These are phyloP conservation scores for Gymnocephalus cernua DNA, from an alignment of 2,113 vertebrate genomes.

Conservation along the genomic window DNA sequence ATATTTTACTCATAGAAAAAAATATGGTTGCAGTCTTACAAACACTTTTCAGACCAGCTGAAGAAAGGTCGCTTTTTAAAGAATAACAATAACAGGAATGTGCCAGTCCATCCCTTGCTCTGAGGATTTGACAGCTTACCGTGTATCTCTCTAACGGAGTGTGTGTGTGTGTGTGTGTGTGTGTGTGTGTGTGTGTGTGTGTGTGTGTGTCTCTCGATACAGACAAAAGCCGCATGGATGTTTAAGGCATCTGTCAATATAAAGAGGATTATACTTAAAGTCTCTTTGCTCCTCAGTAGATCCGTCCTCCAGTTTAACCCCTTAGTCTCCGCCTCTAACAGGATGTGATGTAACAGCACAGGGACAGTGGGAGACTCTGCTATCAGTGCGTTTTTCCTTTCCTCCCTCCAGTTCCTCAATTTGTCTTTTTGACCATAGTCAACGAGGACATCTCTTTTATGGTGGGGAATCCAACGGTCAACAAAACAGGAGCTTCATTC, in stretches of 20 bases:
- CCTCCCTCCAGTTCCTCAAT: background rate
- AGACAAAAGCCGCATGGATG: constrained; percentile 61
- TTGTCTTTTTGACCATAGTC: constrained; percentile 20
- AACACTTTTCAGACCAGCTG: constrained; percentile 79
- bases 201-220: constrained; percentile 34
- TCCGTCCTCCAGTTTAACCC: constrained; percentile 45
- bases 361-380: constrained; percentile 19
- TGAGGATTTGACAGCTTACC: constrained; percentile 30
- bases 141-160: constrained; percentile 34
- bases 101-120: constrained; percentile 6
- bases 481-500: background rate
- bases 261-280: constrained; percentile 64
- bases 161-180: constrained; percentile 38
- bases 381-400: constrained; percentile 38
- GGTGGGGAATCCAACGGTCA: constrained; percentile 9
- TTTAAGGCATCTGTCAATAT: constrained; percentile 70
- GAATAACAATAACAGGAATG: constrained; percentile 15
- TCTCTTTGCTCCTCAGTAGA: constrained; percentile 54
- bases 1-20: constrained; percentile 5
- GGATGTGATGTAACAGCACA: constrained; percentile 56
- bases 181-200: constrained; percentile 42
- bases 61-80: constrained; percentile 53
- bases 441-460: background rate
- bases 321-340: constrained; percentile 30
- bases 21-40: constrained; percentile 11